Evolutionary conservation across 2,113 vertebrate genomes (phyloP), one percentile per base, ranked within the genome.

Genomic region (Rhinogobius similis): DNA sequence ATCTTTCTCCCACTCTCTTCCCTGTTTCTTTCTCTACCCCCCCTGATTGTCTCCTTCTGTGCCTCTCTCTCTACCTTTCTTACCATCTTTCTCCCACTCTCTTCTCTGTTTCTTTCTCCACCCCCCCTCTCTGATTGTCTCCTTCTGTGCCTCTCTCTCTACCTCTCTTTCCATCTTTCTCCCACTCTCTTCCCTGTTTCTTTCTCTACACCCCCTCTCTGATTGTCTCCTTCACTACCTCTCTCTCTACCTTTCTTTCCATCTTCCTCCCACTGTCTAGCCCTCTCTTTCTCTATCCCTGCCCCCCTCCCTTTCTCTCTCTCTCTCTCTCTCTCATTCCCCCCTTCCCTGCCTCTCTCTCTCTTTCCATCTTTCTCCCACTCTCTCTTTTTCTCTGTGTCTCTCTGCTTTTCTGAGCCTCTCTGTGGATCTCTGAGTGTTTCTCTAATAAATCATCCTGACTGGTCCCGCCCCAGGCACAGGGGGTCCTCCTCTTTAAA

Each of bases 401-500:
- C 21, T 24, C 21, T 21, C 50, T 52, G 50, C 50, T 62, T 44
- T 52, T 50, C 75, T 53, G 59, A 29, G 39, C 21, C 63, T 58
- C 72, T 48, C 72, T 58, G 53, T 36, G 55, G 39, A 77, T 66
- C 75, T 73, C 71, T 58, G 81, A 64, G 76, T 58, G 79, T 82
- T 77, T 82, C 84, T 79, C 85, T 90, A 89, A 94, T 92, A 92
- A 91, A 93, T 92, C 90, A 91, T 85, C 79, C 84, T 90, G 84
- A 84, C 81, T 89, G 87, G 90, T 86, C 89, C 90, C 91, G 83
- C 91, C 90, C 88, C 62, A 58, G 79, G 81, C 86, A 61, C 83
- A 88, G 87, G 86, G 85, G 88, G 85, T 88, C 90, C 91, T 89
- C 90, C 90, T 86, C 86, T 92, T 92, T 93, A 92, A 93, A 93